phyloP scores from a whole-genome alignment of 2,113 vertebrate species.

The Hippolais icterina region DNA sequence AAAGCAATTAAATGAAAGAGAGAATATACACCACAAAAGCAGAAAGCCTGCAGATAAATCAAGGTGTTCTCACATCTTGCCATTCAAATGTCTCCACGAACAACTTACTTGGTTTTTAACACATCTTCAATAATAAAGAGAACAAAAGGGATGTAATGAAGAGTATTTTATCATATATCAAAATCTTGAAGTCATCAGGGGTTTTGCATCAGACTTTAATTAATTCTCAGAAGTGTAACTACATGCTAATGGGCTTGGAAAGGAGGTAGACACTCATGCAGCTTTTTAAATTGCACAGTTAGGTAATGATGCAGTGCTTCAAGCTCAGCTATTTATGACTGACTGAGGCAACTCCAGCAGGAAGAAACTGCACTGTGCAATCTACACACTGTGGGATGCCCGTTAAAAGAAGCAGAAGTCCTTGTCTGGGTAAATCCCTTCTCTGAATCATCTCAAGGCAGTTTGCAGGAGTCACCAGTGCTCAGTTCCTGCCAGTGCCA shows the following conservation, averaged over 20 bases:
- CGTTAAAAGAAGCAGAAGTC: neutral
- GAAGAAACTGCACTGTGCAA: neutral
- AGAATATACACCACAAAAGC: neutral
- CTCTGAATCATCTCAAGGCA: neutral
- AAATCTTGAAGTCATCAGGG: neutral
- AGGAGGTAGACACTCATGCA: neutral
- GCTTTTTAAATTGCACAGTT: neutral
- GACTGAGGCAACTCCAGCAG: neutral
- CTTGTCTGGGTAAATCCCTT: neutral
- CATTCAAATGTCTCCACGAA: neutral
- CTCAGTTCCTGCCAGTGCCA: neutral
- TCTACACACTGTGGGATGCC: neutral
- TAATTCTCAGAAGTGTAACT: neutral
- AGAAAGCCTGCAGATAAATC: neutral
- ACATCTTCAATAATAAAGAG: neutral
- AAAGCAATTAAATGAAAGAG: neutral
- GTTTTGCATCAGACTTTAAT: neutral
- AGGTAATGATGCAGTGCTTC: neutral
- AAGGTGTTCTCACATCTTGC: neutral
- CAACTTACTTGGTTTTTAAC: neutral
- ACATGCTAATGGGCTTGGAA: neutral
- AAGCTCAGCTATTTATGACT: neutral
- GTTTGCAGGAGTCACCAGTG: neutral
- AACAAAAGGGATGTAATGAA: neutral
- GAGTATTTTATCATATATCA: neutral